A percentile compares a stretch with the other conserved stretches of the same genome.
These are phyloP conservation scores for Adelosebastes latens DNA, from an alignment of 2,797 vertebrate genomes.

Conservation along the genomic window DNA sequence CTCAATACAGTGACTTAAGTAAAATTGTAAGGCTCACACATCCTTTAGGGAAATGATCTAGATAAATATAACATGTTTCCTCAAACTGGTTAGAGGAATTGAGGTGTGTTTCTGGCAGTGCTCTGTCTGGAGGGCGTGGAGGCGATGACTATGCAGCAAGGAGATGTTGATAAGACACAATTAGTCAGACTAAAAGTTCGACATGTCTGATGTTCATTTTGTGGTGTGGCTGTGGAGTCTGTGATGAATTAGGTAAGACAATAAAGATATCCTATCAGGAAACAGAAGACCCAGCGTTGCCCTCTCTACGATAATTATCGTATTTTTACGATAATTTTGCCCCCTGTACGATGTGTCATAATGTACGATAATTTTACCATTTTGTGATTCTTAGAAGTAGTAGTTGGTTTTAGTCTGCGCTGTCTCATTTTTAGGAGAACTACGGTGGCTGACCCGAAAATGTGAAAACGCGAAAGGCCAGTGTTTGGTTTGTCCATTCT, in stretches of 20 bases:
- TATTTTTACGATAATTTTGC: no score
- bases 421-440: no score
- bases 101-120: conserved; percentile 33
- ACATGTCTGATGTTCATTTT: conserved; percentile 1
- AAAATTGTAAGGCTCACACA: not conserved
- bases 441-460: no score
- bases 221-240: not conserved
- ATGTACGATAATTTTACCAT: no score
- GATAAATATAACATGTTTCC: conserved; percentile 20
- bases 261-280: conserved; percentile 5
- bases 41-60: not conserved
- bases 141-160: not conserved
- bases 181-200: conserved; percentile 5
- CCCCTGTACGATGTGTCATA: no score
- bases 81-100: conserved; percentile 14
- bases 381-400: no score
- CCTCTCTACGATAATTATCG: no score
- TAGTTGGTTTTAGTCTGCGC: no score
- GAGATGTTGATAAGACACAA: conserved; percentile 42
- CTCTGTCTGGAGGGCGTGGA: conserved; percentile 42
- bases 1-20: not conserved
- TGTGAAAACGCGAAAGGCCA: no score
- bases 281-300: not conserved
- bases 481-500: no score
- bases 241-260: not conserved